phyloP scores from a whole-genome alignment of 2,113 vertebrate species.

The Pseudopodoces humilis region DNA sequence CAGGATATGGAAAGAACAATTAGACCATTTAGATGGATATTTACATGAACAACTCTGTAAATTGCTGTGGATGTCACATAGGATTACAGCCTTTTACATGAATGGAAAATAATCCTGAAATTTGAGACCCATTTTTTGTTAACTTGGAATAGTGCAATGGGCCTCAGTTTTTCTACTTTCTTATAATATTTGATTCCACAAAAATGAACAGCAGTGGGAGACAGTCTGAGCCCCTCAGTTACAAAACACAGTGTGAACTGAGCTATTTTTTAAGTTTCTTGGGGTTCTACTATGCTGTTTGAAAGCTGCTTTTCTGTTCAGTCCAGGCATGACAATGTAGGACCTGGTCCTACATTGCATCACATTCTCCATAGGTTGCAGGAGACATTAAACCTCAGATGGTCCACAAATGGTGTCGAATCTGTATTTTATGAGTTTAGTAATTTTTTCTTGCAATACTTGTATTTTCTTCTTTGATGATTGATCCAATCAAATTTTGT shows the following conservation, averaged over 20 bases:
- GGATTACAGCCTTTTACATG: background rate
- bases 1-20: background rate
- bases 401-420: background rate
- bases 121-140: background rate
- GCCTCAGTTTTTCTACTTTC: background rate
- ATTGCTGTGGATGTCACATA: background rate
- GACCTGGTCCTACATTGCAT: background rate
- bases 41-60: background rate
- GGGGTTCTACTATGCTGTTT: background rate
- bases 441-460: background rate
- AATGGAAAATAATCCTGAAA: background rate
- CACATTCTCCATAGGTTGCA: background rate
- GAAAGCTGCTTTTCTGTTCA: background rate
- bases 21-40: background rate
- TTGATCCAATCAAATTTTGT: background rate
- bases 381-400: background rate
- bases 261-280: background rate
- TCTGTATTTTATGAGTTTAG: background rate
- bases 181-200: background rate
- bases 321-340: background rate
- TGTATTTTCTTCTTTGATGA: background rate
- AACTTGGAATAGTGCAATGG: background rate
- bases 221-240: background rate
- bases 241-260: background rate
- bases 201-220: background rate